Conservation (phyloP, 1,140 invertebrate species). For the Whitmania pigra region DNA sequence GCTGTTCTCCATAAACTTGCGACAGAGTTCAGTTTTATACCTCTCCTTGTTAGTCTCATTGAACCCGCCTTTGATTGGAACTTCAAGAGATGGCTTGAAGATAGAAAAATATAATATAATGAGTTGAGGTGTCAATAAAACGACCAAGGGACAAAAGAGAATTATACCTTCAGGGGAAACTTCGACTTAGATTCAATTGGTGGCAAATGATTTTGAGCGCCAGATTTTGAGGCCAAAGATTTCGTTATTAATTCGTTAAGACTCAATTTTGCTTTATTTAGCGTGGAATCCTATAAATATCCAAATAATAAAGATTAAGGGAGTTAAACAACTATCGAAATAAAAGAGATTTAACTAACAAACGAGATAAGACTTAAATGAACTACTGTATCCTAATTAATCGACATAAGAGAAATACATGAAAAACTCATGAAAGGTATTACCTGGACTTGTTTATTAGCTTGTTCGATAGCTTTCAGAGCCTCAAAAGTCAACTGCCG, state of each 20-base stretch:
- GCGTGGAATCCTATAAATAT: background rate
- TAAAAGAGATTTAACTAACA: background rate
- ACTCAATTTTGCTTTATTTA: background rate
- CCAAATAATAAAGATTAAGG: background rate
- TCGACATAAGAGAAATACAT: background rate
- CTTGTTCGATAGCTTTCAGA: slow-evolving; percentile 3
- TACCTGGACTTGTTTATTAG: background rate
- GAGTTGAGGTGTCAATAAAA: background rate
- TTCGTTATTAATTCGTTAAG: background rate
- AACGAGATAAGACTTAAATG: background rate
- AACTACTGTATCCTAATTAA: background rate
- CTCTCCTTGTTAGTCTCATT: slow-evolving; percentile 39
- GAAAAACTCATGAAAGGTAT: background rate
- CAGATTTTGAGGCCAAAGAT: slow-evolving; percentile 6
- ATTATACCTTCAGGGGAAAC: too few species aligned
- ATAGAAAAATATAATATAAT: background rate
- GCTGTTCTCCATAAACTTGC: slow-evolving; percentile 86
- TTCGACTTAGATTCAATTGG: background rate
- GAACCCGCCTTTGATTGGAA: background rate
- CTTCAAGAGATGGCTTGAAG: background rate
- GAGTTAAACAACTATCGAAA: too few species aligned
- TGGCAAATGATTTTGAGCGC: background rate
- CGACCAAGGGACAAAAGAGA: background rate
- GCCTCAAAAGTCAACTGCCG: slow-evolving; percentile 6
- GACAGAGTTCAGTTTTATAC: slow-evolving; percentile 94